Evolutionary conservation across 2,113 vertebrate species (phyloP), one percentile per base, ranked within the genome.

Genomic region (Cacatua alba): DNA sequence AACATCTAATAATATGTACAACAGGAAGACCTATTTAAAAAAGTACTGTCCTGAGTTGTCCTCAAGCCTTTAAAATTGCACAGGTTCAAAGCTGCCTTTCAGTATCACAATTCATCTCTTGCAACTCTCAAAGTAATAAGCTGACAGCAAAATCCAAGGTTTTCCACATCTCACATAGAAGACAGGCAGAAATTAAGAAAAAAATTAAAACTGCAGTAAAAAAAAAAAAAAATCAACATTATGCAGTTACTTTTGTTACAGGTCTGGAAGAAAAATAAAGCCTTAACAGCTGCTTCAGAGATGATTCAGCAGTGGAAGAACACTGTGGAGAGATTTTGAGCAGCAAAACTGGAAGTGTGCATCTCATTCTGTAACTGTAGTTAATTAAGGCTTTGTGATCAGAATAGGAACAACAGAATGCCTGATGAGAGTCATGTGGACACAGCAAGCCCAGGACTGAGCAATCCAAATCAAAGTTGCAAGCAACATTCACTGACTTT

Each of bases 221-320:
- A 65, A 70, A 24, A n/a, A 37, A 25, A 43, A 35, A 37, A 29
- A 25, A 24, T 17, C 44, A 79, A 80, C 41, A 80, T 35, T 39
- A 48, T 13, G 39, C 26, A 76, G 68, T 89, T 90, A 43, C 53
- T 94, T 90, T 82, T 94, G 39, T 74, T 60, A 63, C 1, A 0
- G 25, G 35, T 83, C 72, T 51, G 43, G 43, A 75, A 74, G 68
- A 81, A 95, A 88, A 93, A 55, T 28, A 62, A 80, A 83, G 79
- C 18, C 33, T 82, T 90, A 80, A 57, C 79, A 93, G 82, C 82
- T 95, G 92, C 28, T 90, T 90, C 82, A 74, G 70, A 94, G 63
- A 86, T 83, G 76, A 95, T 70, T 92, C 83, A 88, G 77, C 92
- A 95, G 52, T 59, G 78, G 69, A 92, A 86, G 28, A 94, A 87